Base-by-base conservation (phyloP, 2,888 invertebrate species). In the Temnothorax rugatulus region DNA sequence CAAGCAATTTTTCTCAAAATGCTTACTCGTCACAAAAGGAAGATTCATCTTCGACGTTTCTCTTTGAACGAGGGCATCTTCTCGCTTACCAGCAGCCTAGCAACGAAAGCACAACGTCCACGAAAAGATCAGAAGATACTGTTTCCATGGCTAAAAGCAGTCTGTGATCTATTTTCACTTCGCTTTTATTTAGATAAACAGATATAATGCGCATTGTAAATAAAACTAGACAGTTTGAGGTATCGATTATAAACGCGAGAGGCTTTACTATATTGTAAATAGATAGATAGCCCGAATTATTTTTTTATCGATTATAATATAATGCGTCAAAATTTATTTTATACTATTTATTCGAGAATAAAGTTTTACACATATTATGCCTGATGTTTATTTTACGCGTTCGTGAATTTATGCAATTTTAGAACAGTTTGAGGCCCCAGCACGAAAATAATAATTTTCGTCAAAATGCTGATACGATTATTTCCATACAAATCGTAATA, bases 111-210 rank as follows among this genome's bases (percentile, higher is more conserved):
- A 77, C 87, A 4, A 54, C 81, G 25, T 90, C 89, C 0, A 87
- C 87, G 29, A 86, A 73, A 47, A 84, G 66, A 52, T 68, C 81
- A 7, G 87, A 86, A 11, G 89, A 89, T 79, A 88, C 91, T 64
- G 15, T 86, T 15, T 92, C 92, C 3, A 90, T 89, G 34, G 88
- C 88, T 25, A 92, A 87, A 76, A 92, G 89, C 64, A 34, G 25
- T n/a, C 34, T 84, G 50, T 86, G 75, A 85, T 71, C 38, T 52
- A 59, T 50, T 38, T 61, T 18, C 3, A 47, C n/a, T 38, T 61
- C n/a, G 25, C 13, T 34, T 64, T 34, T 38, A 34, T 83, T 52
- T 52, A 69, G 21, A 44, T 13, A 7, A 5, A 41, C 9, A 50
- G 2, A 41, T 59, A 57, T 54, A 77, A 38, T 15, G 52, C 15